Evolutionary conservation across 2,888 invertebrate genomes (phyloP).

Genomic region (Eristalinus sepulchralis): DNA sequence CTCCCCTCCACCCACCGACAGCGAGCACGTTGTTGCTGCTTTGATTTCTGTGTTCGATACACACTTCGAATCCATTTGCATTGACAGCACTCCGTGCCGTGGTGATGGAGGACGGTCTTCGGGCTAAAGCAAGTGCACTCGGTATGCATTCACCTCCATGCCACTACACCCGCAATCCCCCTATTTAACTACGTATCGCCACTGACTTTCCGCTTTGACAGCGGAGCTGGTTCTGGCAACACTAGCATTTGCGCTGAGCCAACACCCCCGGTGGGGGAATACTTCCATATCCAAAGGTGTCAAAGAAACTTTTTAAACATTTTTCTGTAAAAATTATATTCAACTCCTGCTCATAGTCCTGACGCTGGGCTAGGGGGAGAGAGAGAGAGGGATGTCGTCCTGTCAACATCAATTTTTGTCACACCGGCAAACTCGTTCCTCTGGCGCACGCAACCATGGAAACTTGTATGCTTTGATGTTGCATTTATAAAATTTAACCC

Average conservation of each 20-base stretch:
- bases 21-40: not conserved
- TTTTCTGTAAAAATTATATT: conserved; percentile 31
- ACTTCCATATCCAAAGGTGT: conserved; percentile 49
- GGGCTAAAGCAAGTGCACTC: conserved; percentile 38
- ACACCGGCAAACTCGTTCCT: conserved; percentile 25
- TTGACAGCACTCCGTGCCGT: conserved; percentile 44
- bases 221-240: conserved; percentile 9
- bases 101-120: conserved; percentile 22
- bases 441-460: conserved; percentile 40
- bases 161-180: not conserved
- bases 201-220: conserved; percentile 44
- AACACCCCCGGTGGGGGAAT: not conserved
- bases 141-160: not conserved
- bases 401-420: conserved; percentile 40
- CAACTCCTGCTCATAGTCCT: conserved; percentile 16
- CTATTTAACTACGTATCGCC: conserved; percentile 13
- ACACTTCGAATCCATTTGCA: conserved; percentile 67
- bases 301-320: conserved; percentile 46
- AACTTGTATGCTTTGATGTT: conserved; percentile 61
- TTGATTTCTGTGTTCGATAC: conserved; percentile 45
- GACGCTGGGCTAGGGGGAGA: not conserved
- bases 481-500: conserved; percentile 63
- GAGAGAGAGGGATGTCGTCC: not conserved
- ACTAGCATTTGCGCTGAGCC: not conserved
- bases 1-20: not conserved